Evolutionary conservation across 1,140 invertebrate genomes (phyloP), one percentile per base, ranked within the genome.

Genomic region (Lepidurus packardi): DNA sequence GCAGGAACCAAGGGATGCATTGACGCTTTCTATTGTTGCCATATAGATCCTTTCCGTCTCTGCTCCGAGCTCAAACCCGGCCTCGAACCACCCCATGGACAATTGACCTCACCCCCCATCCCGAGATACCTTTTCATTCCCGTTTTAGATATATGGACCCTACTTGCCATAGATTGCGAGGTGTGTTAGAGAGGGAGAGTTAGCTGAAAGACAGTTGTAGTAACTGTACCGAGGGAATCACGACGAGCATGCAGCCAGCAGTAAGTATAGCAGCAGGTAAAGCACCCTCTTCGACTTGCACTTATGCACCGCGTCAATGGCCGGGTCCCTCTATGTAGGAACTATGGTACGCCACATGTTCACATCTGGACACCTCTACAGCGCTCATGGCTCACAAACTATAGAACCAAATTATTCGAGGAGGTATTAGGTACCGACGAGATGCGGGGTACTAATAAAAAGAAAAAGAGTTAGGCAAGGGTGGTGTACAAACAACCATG

Each of bases 21-120:
- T 65, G 53, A 65, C 53, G 53, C 53, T 65, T 65, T 65, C 53
- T 65, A 65, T 65, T 65, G 53, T 65, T 65, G 53, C 53, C 53
- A 7, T 65, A 65, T 65, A 16, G 53, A 65, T 21, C 53, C 53
- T 65, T 65, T 65, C 53, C 13, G 53, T 16, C 8, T 16, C 53
- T 34, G 34, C 34, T 34, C 34, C 34, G 34, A 34, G 34, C 34
- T 34, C 53, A 21, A 16, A 13, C 21, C 13, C 53, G 53, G 53
- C 53, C 53, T 65, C 7, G 9, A 9, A 16, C 53, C 53, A 13
- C 13, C 53, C 53, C 13, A 65, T 65, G 53, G 16, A 65, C 53
- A 9, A 65, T 65, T 65, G 53, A 65, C 53, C 53, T 21, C 53
- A 9, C 21, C 53, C 53, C 53, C 53, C 53, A 13, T n/a, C 53